Evolutionary conservation across 2,888 invertebrate genomes (phyloP), one percentile per base, ranked within the genome.

Genomic region (Clivina fossor): DNA sequence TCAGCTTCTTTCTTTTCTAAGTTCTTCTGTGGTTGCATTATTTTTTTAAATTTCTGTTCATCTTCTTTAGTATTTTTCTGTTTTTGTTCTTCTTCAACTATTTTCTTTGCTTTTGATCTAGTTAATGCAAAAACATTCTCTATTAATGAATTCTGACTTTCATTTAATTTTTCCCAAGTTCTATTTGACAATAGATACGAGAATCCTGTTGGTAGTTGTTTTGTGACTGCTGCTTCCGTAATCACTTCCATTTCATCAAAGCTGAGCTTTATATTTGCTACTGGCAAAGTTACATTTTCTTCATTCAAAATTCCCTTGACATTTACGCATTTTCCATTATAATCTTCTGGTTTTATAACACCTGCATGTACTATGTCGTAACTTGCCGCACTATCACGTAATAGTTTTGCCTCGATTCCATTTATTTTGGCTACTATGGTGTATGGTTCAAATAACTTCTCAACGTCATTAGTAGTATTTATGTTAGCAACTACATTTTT

Each of bases 41-140:
- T n/a, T n/a, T n/a, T n/a, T n/a, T n/a, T n/a, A n/a, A n/a, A n/a
- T n/a, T n/a, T n/a, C n/a, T n/a, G n/a, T n/a, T n/a, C n/a, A n/a
- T n/a, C n/a, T n/a, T n/a, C n/a, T n/a, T n/a, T n/a, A n/a, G n/a
- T n/a, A n/a, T n/a, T n/a, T n/a, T n/a, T n/a, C n/a, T n/a, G n/a
- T n/a, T n/a, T n/a, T n/a, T n/a, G n/a, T n/a, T n/a, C n/a, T n/a
- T n/a, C n/a, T n/a, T n/a, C n/a, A n/a, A n/a, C n/a, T n/a, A n/a
- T n/a, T 38, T 38, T 38, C 16, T 15, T 38, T 38, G 38, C 38
- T 18, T 38, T 38, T 38, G 38, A 38, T 15, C 38, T 7, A 13
- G 38, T 38, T 3, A 38, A n/a, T 3, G 16, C 38, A 38, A 38
- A 38, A 4, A 38, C 38, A n/a, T n/a, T n/a, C n/a, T 3, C 15